Conservation (phyloP, 2,888 invertebrate species). For the Drosophila formosana region DNA sequence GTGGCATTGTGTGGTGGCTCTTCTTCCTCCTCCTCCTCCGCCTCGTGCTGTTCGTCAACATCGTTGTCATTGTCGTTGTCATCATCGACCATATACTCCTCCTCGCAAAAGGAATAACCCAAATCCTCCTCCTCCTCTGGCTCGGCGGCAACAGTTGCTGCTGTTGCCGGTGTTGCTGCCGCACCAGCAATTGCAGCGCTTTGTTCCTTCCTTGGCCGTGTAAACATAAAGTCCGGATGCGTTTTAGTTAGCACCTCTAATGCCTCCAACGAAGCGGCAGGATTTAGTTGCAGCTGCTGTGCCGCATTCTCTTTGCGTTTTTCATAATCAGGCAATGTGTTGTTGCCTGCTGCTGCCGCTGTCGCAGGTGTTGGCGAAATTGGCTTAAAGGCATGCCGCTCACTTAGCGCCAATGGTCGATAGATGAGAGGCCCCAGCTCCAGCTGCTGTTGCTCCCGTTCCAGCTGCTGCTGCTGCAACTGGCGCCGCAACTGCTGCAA, state of each 20-base stretch:
- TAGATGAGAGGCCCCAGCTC: slow-evolving; percentile 77
- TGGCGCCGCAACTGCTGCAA: slow-evolving; percentile 76
- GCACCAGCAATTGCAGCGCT: slow-evolving; percentile 56
- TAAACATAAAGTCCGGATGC: slow-evolving; percentile 77
- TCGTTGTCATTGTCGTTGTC: slow-evolving; percentile 18
- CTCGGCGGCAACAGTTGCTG: slow-evolving; percentile 23
- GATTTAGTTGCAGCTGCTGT: slow-evolving; percentile 62
- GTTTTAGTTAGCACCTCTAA: slow-evolving; percentile 78
- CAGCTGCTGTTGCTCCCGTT: slow-evolving; percentile 54
- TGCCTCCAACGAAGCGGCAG: slow-evolving; percentile 81
- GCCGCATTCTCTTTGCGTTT: slow-evolving; percentile 29
- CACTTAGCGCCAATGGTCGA: slow-evolving; percentile 80
- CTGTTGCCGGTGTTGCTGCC: slow-evolving; percentile 32
- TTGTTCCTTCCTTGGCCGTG: slow-evolving; percentile 62
- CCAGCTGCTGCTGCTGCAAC: slow-evolving; percentile 56
- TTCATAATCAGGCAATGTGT: slow-evolving; percentile 29
- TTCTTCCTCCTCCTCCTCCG: slow-evolving; percentile 8
- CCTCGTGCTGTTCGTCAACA: slow-evolving; percentile 8
- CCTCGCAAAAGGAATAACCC: slow-evolving; percentile 81
- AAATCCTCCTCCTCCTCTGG: slow-evolving; percentile 75
- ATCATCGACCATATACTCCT: slow-evolving; percentile 63
- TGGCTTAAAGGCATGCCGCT: slow-evolving; percentile 84
- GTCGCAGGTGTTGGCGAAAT: slow-evolving; percentile 79
- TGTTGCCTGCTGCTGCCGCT: slow-evolving; percentile 16
- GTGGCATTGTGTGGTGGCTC: slow-evolving; percentile 34